Base-by-base conservation (phyloP, 2,888 invertebrate genomes). In the Chloromyia formosa region DNA sequence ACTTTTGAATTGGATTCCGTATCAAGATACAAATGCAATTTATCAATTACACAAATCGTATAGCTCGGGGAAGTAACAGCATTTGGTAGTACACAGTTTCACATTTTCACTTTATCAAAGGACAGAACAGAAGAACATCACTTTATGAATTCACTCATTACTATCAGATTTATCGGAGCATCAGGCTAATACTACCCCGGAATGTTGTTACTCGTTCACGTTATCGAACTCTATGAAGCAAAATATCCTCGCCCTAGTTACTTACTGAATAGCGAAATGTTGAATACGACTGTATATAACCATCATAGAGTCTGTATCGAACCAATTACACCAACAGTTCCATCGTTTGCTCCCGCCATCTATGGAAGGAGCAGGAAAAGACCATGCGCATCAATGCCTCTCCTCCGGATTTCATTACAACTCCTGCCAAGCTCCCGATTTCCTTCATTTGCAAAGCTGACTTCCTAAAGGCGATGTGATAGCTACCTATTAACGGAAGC, bases 171-270 rank as follows among this genome's bases (percentile, higher is more conserved):
- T 45, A 45, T 12, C 49, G 35, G 42, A 66, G 66, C 66, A 66
- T 66, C 66, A 66, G 66, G 23, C 12, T 45, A 20, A 12, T 22
- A 42, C 66, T 22, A 45, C 22, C 23, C 66, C 49, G 49, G 42
- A 66, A 64, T 22, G 62, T 16, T n/a, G 62, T 40, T 9, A 40
- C 66, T 23, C 66, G 66, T 66, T 66, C 14, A 49, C 20, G n/a
- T 45, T 18, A 1, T 22, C 20, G 18, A 45, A 66, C 66, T 53
- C 71, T 71, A 12, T 53, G 18, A 58, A 71, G 22, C 58, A 14
- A 56, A 54, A 69, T 69, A 58, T 22, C 71, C 58, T 71, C 71
- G 71, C 71, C 71, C 58, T 18, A 56, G 58, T 71, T 56, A 35
- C 71, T 58, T 56, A 71, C 58, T 56, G 71, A 71, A 56, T 40